phyloP scores from a whole-genome alignment of 2,888 invertebrate genomes.

The Holacanthella duospinosa region DNA sequence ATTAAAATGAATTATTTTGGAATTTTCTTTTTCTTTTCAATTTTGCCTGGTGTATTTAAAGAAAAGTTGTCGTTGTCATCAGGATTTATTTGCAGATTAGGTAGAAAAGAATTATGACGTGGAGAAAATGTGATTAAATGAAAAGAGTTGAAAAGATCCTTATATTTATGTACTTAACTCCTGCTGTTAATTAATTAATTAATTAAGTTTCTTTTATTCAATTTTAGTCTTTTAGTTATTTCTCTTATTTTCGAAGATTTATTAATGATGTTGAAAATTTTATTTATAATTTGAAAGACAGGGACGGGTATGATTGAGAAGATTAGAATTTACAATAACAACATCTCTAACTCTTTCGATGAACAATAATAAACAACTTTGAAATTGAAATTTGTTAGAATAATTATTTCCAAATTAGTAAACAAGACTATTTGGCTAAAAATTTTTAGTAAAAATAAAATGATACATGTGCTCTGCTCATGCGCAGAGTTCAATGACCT shows the following conservation, averaged over 20 bases:
- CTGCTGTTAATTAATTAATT: not conserved
- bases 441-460: no score
- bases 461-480: not conserved
- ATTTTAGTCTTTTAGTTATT: no score
- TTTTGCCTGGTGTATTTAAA: not conserved
- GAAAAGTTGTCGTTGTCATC: not conserved
- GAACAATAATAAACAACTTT: not conserved
- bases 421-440: not conserved
- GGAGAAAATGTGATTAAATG: not conserved
- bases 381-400: not conserved
- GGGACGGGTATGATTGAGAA: no score
- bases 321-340: no score
- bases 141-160: not conserved
- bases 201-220: no score
- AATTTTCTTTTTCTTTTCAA: not conserved
- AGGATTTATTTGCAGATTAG: not conserved
- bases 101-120: not conserved
- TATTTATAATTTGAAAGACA: no score
- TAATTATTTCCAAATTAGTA: not conserved
- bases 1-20: no score
- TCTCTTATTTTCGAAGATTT: no score
- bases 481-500: no score
- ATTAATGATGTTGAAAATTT: no score
- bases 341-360: no score
- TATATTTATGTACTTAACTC: not conserved